Base-by-base conservation (phyloP, 2,113 vertebrate genomes). In the Collichthys lucidus region DNA sequence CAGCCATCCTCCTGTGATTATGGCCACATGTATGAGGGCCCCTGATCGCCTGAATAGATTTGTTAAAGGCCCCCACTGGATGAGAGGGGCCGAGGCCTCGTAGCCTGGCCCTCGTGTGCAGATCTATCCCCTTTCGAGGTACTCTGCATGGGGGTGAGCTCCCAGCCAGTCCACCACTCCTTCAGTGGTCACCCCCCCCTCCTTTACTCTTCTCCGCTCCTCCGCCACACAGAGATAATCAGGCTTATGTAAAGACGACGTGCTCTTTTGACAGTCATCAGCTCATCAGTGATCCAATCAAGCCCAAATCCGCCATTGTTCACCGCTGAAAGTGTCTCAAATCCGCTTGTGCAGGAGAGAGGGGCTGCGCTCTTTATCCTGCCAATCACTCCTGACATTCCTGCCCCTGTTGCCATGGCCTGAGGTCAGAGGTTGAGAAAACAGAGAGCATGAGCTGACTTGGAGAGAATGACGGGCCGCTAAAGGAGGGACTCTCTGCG, bases 221-320 rank as follows among this genome's bases (percentile, higher is more conserved):
- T 97, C 96, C 95, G 95, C 96, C 96, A 96, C 92, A 96, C 97
- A 97, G 96, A 98, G 98, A 99, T 99, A 99, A 99, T 99, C 97
- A 96, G 97, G 97, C 97, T 99, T 98, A 98, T 98, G 97, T 98
- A 98, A 98, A 98, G 96, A 98, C 95, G 96, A 97, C 96, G 96
- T 96, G 97, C 96, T 99, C 98, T 97, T 98, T 98, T 98, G 97
- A 98, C 97, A 98, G 97, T 97, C 97, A 92, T 75, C 94, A 94
- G 97, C 96, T 97, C 96, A 97, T 98, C 97, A 96, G 96, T 99
- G 98, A 99, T 98, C 98, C 97, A 97, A 97, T 98, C 97, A 97
- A 97, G 96, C 94, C 96, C 96, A 96, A 96, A 93, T 93, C 94
- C 94, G 83, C 96, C 93, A 98, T 99, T 99, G 98, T 99, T 96